A percentile compares a stretch with the other conserved stretches of the same genome.
Evolutionary conservation across 2,113 vertebrate genomes (phyloP).

Genomic region (Pavo muticus): DNA sequence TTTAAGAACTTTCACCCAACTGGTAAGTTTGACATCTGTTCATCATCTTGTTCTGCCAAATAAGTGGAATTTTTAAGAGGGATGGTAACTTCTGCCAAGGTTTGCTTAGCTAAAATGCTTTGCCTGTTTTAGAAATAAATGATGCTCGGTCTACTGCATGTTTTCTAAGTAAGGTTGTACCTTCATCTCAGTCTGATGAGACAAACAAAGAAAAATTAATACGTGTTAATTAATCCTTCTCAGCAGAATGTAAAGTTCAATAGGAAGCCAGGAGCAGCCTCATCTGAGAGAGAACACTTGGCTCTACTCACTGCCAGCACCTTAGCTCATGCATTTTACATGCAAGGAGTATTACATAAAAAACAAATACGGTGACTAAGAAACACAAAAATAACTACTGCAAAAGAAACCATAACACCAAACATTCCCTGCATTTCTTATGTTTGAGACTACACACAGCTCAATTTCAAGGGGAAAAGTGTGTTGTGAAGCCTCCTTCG

Average conservation of each 20-base stretch:
- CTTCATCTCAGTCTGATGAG: neutral
- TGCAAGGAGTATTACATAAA: neutral
- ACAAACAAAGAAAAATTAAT: neutral
- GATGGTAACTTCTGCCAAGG: neutral
- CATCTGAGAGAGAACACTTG: neutral
- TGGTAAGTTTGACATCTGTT: neutral
- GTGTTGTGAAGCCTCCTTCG: neutral
- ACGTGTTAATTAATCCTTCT: neutral
- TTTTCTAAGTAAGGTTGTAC: neutral
- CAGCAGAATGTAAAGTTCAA: neutral
- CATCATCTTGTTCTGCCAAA: neutral
- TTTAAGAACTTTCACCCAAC: neutral
- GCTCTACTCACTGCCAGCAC: neutral
- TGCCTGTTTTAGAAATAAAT: neutral
- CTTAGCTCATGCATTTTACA: slow-evolving; percentile 35
- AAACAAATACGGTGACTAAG: neutral
- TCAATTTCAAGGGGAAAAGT: neutral
- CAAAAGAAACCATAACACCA: neutral
- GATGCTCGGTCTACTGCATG: neutral
- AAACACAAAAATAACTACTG: slow-evolving; percentile 11
- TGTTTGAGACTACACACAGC: neutral
- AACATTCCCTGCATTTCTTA: neutral
- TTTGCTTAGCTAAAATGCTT: slow-evolving; percentile 16
- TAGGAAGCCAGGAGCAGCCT: neutral
- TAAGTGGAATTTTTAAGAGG: neutral